Base-by-base conservation (phyloP, 2,797 vertebrate species). In the Oophaga sylvatica region DNA sequence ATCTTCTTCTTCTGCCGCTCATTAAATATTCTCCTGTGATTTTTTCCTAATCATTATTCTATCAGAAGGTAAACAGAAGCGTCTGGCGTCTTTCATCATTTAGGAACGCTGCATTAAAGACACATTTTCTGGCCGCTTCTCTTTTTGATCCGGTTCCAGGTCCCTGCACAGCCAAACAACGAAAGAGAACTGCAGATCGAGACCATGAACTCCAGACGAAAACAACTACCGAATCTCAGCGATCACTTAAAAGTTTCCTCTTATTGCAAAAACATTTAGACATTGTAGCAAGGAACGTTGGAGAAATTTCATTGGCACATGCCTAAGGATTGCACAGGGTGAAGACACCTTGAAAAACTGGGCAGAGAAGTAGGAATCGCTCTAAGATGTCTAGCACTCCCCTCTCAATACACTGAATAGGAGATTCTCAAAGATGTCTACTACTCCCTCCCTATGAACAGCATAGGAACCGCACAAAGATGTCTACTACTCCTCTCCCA, bases 81-180 rank as follows among this genome's bases (percentile, higher is more conserved):
- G 1, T 62, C 80, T 73, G 62, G 80, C 22, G 19, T 67, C 60
- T 67, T 26, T 59, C 26, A 65, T 65, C 35, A 48, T 62, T 15
- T 48, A 22, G 76, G 26, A 15, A 62, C 41, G 31, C 31, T 6
- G 56, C 13, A 8, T 48, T 73, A 22, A 81, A 9, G 22, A 65
- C 35, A 48, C 41, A 11, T 73, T 63, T 81, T 19, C 16, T 67
- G 80, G 80, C 71, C 76, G 31, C 48, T 60, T 65, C 60, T 48
- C 35, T 22, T 26, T 67, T 63, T 65, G 80, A 81, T 67, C 20
- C 31, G 20, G 35, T 48, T 81, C 62, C 80, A 81, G 35, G 80
- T 53, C 62, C 80, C 80, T 29, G 57, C 1, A 7, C 62, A 67
- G 8, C 22, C 29, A 35, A 81, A 26, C 80, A 81, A 29, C 26